phyloP scores from a whole-genome alignment of 2,797 vertebrate genomes.

The Meda fulgida region DNA sequence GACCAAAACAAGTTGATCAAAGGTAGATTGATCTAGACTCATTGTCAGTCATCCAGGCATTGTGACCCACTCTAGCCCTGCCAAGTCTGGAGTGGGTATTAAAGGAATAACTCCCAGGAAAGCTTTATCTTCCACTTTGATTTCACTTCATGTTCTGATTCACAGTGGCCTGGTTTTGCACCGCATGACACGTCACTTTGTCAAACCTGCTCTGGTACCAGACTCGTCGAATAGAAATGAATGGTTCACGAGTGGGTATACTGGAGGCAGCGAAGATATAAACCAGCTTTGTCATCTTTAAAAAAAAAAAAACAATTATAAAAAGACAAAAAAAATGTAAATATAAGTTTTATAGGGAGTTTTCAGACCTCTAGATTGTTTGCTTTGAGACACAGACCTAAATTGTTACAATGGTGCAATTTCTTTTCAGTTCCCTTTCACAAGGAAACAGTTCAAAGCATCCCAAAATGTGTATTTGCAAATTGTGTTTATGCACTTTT shows the following conservation, averaged over 20 bases:
- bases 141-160: constrained; percentile 51
- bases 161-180: constrained; percentile 50
- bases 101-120: constrained; percentile 47
- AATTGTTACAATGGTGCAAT: too few relatives aligned
- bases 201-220: constrained; percentile 38
- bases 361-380: too few relatives aligned
- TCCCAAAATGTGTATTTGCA: too few relatives aligned
- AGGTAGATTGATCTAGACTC: constrained; percentile 16
- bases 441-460: too few relatives aligned
- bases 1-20: background rate
- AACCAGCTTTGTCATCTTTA: constrained; percentile 6
- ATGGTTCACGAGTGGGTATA: constrained; percentile 19
- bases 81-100: constrained; percentile 24
- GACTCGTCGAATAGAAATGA: constrained; percentile 38
- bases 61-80: constrained; percentile 28
- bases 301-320: background rate
- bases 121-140: constrained; percentile 52
- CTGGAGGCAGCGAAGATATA: constrained; percentile 18
- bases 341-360: too few relatives aligned
- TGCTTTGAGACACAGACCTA: too few relatives aligned
- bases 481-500: too few relatives aligned
- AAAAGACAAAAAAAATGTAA: too few relatives aligned
- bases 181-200: constrained; percentile 41
- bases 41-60: constrained; percentile 27
- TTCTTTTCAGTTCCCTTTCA: too few relatives aligned